Conservation (phyloP, 2,888 invertebrate species). For the Agrotis clavis region DNA sequence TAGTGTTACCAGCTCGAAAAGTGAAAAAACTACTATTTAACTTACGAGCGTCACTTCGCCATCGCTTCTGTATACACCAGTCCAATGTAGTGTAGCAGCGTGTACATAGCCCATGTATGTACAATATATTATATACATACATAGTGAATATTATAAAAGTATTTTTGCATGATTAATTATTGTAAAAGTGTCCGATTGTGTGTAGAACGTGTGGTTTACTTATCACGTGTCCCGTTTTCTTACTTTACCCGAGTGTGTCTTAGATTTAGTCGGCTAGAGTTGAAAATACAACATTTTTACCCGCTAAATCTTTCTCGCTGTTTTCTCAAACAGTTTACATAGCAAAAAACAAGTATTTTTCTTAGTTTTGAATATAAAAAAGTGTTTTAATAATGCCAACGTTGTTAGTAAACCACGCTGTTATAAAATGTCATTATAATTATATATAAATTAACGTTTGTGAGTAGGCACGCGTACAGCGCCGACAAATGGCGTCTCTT, state of each 20-base stretch:
- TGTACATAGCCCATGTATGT: constrained; percentile 71
- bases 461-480: constrained; percentile 64
- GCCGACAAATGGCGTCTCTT: constrained; percentile 54
- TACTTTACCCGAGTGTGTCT: constrained; percentile 21
- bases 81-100: constrained; percentile 65
- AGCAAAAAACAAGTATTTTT: neutral
- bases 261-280: constrained; percentile 25
- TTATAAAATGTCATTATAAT: constrained; percentile 29
- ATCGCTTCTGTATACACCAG: constrained; percentile 68
- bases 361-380: constrained; percentile 14
- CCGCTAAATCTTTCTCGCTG: neutral
- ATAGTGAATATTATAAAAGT: constrained; percentile 75
- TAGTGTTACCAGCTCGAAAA: constrained; percentile 62
- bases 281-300: neutral
- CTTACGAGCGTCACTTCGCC: constrained; percentile 52
- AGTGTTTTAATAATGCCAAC: constrained; percentile 13
- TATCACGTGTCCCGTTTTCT: constrained; percentile 49
- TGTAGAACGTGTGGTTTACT: constrained; percentile 67
- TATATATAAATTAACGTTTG: constrained; percentile 50
- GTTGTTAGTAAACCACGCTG: constrained; percentile 45
- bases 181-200: constrained; percentile 64
- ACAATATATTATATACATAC: constrained; percentile 70
- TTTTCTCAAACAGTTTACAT: constrained; percentile 10
- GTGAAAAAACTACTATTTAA: constrained; percentile 53
- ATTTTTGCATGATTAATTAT: constrained; percentile 79